phyloP scores from a whole-genome alignment of 2,797 vertebrate genomes.

The Neosilurus mollespiculum region DNA sequence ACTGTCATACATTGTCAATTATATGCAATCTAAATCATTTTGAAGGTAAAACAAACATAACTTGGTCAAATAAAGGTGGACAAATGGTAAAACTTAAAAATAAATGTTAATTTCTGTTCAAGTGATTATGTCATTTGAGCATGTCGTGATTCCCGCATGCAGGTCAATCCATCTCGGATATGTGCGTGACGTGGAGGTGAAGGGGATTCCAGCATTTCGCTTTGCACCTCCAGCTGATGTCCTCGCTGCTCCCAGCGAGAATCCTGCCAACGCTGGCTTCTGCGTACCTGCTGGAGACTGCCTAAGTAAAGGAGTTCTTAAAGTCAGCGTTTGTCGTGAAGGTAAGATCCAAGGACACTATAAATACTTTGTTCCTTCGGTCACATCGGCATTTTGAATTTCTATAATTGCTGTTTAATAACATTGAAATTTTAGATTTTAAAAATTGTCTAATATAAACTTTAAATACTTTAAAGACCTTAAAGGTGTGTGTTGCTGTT shows the following conservation, averaged over 20 bases:
- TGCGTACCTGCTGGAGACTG: slow-evolving; percentile 78
- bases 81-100: neutral
- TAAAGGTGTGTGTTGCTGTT: too few species aligned
- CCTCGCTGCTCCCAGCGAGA: slow-evolving; percentile 72
- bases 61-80: neutral
- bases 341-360: slow-evolving; percentile 59
- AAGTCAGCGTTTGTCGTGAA: slow-evolving; percentile 82
- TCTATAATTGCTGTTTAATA: neutral
- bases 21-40: neutral
- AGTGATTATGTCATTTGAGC: neutral
- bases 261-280: slow-evolving; percentile 77
- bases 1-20: neutral
- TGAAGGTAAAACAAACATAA: neutral
- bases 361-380: neutral
- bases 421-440: neutral
- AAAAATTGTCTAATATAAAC: too few species aligned
- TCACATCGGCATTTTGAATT: neutral
- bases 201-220: slow-evolving; percentile 79
- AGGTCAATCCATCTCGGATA: slow-evolving; percentile 79
- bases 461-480: too few species aligned
- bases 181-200: slow-evolving; percentile 76
- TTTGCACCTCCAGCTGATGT: slow-evolving; percentile 77
- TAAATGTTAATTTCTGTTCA: neutral
- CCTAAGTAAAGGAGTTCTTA: slow-evolving; percentile 78
- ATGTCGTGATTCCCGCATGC: neutral